These are phyloP conservation scores for Rhinichthys osculus DNA, from an alignment of 2,797 vertebrate genomes.

Conservation along the genomic window DNA sequence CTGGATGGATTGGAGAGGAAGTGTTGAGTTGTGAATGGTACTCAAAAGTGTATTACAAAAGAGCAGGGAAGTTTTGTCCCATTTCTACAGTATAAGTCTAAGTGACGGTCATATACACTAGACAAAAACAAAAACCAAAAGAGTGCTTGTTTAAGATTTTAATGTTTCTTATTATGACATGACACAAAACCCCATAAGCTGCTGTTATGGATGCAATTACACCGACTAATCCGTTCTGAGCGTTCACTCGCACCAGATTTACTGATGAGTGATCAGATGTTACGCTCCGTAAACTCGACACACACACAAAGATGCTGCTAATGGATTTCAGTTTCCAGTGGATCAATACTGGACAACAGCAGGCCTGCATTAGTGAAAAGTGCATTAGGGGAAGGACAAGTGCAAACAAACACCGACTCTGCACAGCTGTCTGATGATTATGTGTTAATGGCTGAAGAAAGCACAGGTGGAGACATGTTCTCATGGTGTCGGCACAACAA, in stretches of 20 bases:
- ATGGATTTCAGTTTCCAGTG: background rate
- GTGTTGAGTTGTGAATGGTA: background rate
- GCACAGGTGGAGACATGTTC: background rate
- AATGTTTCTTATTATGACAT: conserved; percentile 1
- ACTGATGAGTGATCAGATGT: conserved; percentile 1
- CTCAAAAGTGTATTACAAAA: background rate
- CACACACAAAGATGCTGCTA: background rate
- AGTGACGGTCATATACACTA: background rate
- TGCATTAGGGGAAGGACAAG: background rate
- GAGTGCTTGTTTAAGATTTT: background rate
- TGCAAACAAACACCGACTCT: background rate
- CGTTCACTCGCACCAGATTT: background rate
- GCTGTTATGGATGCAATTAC: background rate
- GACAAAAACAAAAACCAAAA: background rate
- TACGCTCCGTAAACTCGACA: background rate
- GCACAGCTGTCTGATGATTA: background rate
- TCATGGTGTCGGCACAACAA: conserved; percentile 7
- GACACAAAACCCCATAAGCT: background rate
- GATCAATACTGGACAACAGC: background rate
- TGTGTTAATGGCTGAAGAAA: background rate
- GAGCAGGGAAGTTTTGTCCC: background rate
- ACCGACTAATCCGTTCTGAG: background rate
- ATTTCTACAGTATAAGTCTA: background rate
- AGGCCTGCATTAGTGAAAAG: background rate
- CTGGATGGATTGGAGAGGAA: background rate